Evolutionary conservation across 2,888 invertebrate species (phyloP), one percentile per base, ranked within the genome.

Genomic region (Drosophila lutescens): DNA sequence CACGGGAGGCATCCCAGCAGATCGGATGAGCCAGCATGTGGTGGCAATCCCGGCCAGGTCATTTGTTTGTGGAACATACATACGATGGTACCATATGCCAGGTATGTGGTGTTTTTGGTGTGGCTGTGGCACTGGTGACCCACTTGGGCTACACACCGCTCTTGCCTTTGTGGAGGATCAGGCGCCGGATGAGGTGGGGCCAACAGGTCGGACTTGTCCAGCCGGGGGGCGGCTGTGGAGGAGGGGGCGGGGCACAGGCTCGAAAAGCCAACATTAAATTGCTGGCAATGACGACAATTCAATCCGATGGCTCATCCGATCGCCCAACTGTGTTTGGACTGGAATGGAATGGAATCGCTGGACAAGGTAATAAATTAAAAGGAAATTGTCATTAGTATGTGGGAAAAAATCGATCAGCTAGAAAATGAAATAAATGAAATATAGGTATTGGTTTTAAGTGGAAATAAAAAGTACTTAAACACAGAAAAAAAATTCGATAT

Each of bases 31-130:
- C 32, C 38, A 44, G 44, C 50, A 34, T 10, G 40, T 47, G 59
- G 34, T n/a, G 63, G 60, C 44, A 41, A 61, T 47, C 61, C 34
- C 50, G 61, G 69, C 40, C 69, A 70, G 69, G 61, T 51, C 55
- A 65, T 34, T 34, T 36, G 53, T 15, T 38, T 44, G 32, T 40
- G 60, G 26, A 10, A 30, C 30, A 30, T 30, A n/a, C 47, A 12
- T 5, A 34, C 12, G 4, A 38, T 4, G 17, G 32, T 10, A 1
- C 13, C 7, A 20, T 43, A 20, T 20, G n/a, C n/a, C n/a, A n/a
- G 12, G 43, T 43, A 10, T 34, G 32, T 34, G 20, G 20, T 20
- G 20, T 20, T 20, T 20, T 20, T 20, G 20, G 20, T 3, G 20
- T 20, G 20, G 20, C 20, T 20, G 20, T 20, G 20, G 12, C 32